Percentiles rank a stretch among this genome's conserved stretches.
These are phyloP conservation scores for Apeira syringaria DNA, from an alignment of 2,888 invertebrate genomes.

Conservation along the genomic window DNA sequence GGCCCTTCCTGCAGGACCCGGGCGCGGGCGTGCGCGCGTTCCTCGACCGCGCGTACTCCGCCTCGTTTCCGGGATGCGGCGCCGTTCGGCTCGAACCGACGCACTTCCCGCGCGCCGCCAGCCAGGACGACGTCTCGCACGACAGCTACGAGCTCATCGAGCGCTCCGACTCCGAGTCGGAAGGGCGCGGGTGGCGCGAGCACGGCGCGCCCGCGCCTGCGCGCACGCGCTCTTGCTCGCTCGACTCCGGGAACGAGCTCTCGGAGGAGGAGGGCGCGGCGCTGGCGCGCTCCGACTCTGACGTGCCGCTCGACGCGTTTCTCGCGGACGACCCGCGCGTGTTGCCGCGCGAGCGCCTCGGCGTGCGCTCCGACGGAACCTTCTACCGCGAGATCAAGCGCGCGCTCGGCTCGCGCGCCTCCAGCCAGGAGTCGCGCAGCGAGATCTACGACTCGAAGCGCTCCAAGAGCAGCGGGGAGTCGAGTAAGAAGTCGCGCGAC, in stretches of 20 bases:
- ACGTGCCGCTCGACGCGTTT: constrained; percentile 90
- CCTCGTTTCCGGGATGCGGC: constrained; percentile 93
- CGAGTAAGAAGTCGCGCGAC: constrained; percentile 86
- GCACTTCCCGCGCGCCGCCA: constrained; percentile 86
- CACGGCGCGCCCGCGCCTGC: constrained; percentile 45
- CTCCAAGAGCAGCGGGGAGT: constrained; percentile 85
- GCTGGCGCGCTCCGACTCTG: constrained; percentile 86
- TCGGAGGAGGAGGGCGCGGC: constrained; percentile 85
- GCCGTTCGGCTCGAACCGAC: constrained; percentile 86
- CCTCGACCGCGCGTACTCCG: constrained; percentile 89
- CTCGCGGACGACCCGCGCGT: constrained; percentile 90
- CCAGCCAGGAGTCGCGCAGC: constrained; percentile 88
- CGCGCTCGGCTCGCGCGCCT: constrained; percentile 85
- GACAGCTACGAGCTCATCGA: constrained; percentile 94
- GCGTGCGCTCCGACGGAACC: constrained; percentile 88
- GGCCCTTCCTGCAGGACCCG: constrained; percentile 63
- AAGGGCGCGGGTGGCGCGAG: constrained; percentile 56
- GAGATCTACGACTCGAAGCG: constrained; percentile 87
- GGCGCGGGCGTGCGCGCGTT: background rate
- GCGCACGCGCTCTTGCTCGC: constrained; percentile 87
- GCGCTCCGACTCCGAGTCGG: constrained; percentile 87
- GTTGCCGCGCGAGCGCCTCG: constrained; percentile 88
- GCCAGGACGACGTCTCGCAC: constrained; percentile 94
- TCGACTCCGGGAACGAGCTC: constrained; percentile 91
- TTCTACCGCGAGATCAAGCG: constrained; percentile 88